Evolutionary conservation across 2,113 vertebrate genomes (phyloP), one percentile per base, ranked within the genome.

Genomic region (Zapus hudsonius): DNA sequence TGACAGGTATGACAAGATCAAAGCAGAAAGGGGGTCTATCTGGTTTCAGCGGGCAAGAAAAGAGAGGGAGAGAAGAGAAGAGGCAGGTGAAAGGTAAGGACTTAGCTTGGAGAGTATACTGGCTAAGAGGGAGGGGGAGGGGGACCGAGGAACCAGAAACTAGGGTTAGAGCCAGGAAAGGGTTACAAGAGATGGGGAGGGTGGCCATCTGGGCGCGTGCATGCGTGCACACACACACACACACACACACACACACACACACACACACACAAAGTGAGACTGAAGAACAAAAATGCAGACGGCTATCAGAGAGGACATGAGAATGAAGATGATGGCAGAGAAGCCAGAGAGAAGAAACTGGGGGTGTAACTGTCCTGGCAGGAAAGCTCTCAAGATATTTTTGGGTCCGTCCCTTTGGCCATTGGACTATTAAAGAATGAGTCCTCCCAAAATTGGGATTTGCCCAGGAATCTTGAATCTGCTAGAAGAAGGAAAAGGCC

Each of bases 91-190:
- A 79, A 42, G 55, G 27, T 61, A 76, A 90, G 74, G 82, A 52
- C 73, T 44, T 22, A 42, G 42, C 69, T 91, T 87, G 57, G 84
- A 42, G 1, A 47, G 80, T 87, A 85, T 61, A 80, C 19, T 38
- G 69, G 59, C 52, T 33, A 70, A 66, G 40, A 57, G 42, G 76
- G 44, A 66, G 57, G 73, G 23, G 16, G 59, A 89, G 91, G 92
- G 97, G 96, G 88, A 96, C 95, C 42, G 87, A 92, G 93, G 66
- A 97, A 96, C 88, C 96, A 95, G 80, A 95, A 97, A 96, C 20
- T 20, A n/a, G 96, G 93, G 63, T 89, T 12, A 4, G 3, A 13
- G 16, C 38, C 52, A 59, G n/a, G n/a, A n/a, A 20, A 7, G 27
- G 33, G 75, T 47, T 73, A 22, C 67, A 73, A 40, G 70, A 80